phyloP scores from a whole-genome alignment of 2,797 vertebrate species.

The Anguilla obscura region DNA sequence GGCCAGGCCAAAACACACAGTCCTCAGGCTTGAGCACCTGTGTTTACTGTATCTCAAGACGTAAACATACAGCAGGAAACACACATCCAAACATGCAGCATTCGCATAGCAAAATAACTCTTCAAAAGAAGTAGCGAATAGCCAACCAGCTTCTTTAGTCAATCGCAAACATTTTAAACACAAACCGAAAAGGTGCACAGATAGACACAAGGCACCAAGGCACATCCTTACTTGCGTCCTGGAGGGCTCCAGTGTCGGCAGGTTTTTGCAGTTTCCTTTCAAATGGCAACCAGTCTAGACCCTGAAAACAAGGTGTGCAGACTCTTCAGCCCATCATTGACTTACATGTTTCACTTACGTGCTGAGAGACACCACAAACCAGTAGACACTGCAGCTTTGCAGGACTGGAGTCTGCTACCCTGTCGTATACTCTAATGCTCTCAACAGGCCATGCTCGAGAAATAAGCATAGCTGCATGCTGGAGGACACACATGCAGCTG shows the following conservation, averaged over 20 bases:
- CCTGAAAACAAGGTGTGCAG: slow-evolving; percentile 48
- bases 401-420: neutral
- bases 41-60: neutral
- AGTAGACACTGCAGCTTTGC: neutral
- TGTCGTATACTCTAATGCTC: neutral
- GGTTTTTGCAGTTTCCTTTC: slow-evolving; percentile 1
- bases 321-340: neutral
- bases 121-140: neutral
- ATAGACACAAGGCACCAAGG: neutral
- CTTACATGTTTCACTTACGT: neutral
- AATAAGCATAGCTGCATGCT: neutral
- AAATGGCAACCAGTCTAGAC: slow-evolving; percentile 50
- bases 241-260: neutral
- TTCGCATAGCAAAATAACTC: neutral
- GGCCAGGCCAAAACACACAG: neutral
- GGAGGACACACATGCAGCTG: neutral
- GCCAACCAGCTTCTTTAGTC: neutral
- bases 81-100: neutral
- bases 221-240: neutral
- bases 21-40: neutral
- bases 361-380: neutral
- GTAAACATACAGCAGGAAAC: neutral
- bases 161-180: neutral
- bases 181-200: neutral
- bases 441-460: neutral